These are phyloP conservation scores for Dolichallabes microphthalmus DNA, from an alignment of 2,113 vertebrate genomes.

Conservation along the genomic window DNA sequence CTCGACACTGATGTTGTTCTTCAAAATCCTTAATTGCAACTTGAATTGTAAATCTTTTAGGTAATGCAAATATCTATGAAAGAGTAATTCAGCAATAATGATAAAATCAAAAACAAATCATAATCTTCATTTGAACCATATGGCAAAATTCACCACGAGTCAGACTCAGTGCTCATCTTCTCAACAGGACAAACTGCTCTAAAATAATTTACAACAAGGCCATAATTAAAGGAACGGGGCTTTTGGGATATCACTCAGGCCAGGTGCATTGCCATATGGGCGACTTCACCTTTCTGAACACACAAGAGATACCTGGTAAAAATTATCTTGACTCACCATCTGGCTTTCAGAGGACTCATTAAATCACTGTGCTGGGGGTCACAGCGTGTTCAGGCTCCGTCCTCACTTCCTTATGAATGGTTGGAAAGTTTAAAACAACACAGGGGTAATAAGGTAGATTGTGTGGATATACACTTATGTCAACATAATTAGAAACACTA, in stretches of 20 bases:
- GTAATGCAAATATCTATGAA: conserved; percentile 40
- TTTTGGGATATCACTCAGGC: conserved; percentile 29
- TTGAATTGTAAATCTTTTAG: conserved; percentile 41
- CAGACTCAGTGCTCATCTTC: conserved; percentile 1
- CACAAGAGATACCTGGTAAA: background rate
- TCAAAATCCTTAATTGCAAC: conserved; percentile 16
- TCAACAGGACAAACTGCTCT: conserved; percentile 7
- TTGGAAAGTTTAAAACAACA: conserved; percentile 4
- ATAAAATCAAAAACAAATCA: conserved; percentile 42
- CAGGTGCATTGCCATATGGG: background rate
- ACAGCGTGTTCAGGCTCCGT: background rate
- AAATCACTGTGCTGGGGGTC: background rate
- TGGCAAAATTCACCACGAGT: conserved; percentile 30
- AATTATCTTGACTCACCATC: background rate
- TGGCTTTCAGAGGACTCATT: conserved; percentile 15
- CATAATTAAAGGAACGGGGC: conserved; percentile 31
- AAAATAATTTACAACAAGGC: conserved; percentile 31
- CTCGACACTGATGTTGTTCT: background rate
- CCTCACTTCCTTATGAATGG: background rate
- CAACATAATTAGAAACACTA: background rate
- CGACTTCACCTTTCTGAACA: conserved; percentile 8
- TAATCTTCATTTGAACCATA: conserved; percentile 50
- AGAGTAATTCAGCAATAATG: conserved; percentile 29
- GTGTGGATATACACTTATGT: background rate
- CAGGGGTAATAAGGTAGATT: background rate